Base-by-base conservation (phyloP, 1,140 invertebrate species). In the Glossosoma conforme region DNA sequence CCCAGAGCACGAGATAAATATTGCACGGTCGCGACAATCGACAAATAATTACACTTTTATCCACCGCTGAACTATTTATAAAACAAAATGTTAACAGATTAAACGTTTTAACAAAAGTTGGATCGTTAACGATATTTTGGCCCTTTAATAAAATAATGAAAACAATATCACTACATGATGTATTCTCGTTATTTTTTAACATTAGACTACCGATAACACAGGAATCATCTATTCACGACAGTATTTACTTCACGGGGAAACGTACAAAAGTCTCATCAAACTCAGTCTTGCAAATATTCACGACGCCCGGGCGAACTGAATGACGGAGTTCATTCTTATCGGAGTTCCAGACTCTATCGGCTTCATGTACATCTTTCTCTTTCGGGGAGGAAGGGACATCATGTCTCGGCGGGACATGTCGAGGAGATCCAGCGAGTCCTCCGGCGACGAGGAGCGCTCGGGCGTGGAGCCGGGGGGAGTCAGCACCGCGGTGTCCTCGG, bases 301-400 rank as follows among this genome's bases (percentile, higher is more conserved):
- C 58, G 80, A 82, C 10, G 86, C 81, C 53, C 82, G 80, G 6
- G 87, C 88, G 62, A 87, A 91, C 45, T 89, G 85, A 57, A 90
- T 90, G 30, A 90, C 87, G 0, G 86, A 87, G 56, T 79, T 87
- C 60, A 87, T 83, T 36, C 87, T 76, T 61, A 73, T 72, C 61
- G 62, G 67, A 20, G 72, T 66, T n/a, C n/a, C n/a, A 20, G 69
- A 58, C 53, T 83, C 79, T 74, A 83, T 81, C 0, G 81, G 82
- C 49, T 85, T 78, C 41, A 85, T 77, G 59, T 89, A 89, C 70
- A 87, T 81, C 63, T 87, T 89, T 37, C 87, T 76, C 68, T 91
- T 91, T 32, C 87, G 70, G 2, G 85, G 80, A 8, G 87, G 87
- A 35, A 90, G 65, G 25, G 80, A 86, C 15, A 86, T 74, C 41